Percentiles rank a stretch among this genome's conserved stretches.
phyloP scores from a whole-genome alignment of 2,113 vertebrate species.

The Zingel zingel region DNA sequence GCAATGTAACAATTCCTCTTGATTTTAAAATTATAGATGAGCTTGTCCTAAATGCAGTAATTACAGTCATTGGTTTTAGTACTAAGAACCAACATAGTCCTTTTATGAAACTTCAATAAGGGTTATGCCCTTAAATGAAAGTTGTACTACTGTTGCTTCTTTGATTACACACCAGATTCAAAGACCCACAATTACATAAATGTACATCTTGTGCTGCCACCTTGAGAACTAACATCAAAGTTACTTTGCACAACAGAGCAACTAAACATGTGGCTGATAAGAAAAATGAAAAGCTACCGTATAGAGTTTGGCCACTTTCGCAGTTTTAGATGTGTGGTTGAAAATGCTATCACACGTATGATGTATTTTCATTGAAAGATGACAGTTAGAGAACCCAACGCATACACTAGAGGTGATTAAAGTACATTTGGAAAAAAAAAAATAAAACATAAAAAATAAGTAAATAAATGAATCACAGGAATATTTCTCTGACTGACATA shows the following conservation, averaged over 20 bases:
- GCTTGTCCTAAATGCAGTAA: neutral
- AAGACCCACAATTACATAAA: neutral
- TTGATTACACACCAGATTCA: neutral
- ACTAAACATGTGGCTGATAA: neutral
- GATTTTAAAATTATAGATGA: neutral
- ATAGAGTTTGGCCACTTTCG: neutral
- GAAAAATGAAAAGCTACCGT: neutral
- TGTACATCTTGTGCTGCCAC: neutral
- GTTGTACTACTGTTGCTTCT: neutral
- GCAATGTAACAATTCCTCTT: neutral
- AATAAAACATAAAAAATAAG: too few species aligned
- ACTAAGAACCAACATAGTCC: neutral
- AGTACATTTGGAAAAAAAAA: neutral
- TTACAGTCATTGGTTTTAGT: slow-evolving; percentile 4
- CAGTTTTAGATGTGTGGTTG: neutral
- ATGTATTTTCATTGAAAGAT: neutral
- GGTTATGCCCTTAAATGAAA: neutral
- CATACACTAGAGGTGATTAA: neutral
- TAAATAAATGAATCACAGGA: neutral
- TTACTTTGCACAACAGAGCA: neutral
- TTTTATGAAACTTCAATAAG: neutral
- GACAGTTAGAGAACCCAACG: neutral
- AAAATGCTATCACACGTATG: neutral
- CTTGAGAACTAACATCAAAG: slow-evolving; percentile 18
- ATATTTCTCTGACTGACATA: neutral